Base-by-base conservation (phyloP, 2,888 invertebrate genomes). In the Cerastoderma edule region DNA sequence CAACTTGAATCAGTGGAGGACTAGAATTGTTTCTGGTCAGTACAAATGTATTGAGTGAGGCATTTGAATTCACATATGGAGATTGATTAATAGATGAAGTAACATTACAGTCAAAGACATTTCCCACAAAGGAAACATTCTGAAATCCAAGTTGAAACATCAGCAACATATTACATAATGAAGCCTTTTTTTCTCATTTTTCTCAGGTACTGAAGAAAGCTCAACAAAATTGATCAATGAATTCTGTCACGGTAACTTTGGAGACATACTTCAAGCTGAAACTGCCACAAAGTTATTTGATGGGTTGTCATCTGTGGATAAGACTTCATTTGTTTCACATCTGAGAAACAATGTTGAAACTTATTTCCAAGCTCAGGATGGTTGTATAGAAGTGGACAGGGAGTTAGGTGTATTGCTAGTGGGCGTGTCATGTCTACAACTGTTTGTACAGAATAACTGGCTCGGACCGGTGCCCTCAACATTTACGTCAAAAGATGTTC, bases 391-490 rank as follows among this genome's bases (percentile, higher is more conserved):
- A 28, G 19, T 8, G 28, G 19, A 48, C 85, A 90, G 89, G 63
- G 85, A 88, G 54, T 60, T 91, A 63, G 80, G 86, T 2, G 92
- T 95, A 82, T 90, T 95, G 19, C 90, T 93, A 66, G 92, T 95
- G 67, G 96, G 95, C 1, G 94, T 96, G 24, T 94, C 95, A 46
- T 94, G 95, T 83, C 93, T 96, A 33, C 93, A 96, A 65, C 94
- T 94, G 32, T 98, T 97, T 93, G 94, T 96, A 68, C 96, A 97
- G 91, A 94, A 94, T 67, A 98, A 98, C 93, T 97, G 96, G 95
- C 95, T 95, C 65, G 96, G 97, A 0, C 96, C 96, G 3, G 92
- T 94, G 1, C 85, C 84, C n/a, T 60, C 77, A 24, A 16, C 64
- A 28, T 57, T 54, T 53, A 64, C 72, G n/a, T 84, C 85, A 0